Conservation (phyloP, 2,113 vertebrate genomes). For the Rhadina sibilatrix region DNA sequence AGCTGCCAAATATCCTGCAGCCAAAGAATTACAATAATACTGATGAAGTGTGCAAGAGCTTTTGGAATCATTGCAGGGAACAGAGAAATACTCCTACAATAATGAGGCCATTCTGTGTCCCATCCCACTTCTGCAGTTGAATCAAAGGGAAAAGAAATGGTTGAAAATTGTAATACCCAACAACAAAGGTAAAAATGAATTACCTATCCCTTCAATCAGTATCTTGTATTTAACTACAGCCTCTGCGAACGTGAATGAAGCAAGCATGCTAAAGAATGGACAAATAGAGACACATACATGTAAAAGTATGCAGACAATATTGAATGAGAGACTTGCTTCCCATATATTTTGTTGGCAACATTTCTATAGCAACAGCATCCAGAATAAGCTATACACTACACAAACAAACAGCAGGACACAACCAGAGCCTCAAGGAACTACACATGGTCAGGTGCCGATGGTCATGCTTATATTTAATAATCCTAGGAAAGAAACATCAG, state of each 20-base stretch:
- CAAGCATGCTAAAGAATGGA: slow-evolving; percentile 5
- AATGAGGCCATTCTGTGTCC: slow-evolving; percentile 80
- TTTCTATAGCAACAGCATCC: neutral
- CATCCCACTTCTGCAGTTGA: slow-evolving; percentile 64
- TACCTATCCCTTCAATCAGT: slow-evolving; percentile 56
- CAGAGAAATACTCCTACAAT: slow-evolving; percentile 83
- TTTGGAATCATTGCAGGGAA: slow-evolving; percentile 87
- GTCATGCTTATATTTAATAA: neutral
- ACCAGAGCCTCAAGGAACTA: neutral
- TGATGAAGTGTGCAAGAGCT: slow-evolving; percentile 89
- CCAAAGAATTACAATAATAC: slow-evolving; percentile 96
- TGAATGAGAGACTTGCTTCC: neutral
- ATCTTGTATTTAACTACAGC: slow-evolving; percentile 19
- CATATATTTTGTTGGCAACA: neutral
- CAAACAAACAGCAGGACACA: slow-evolving; percentile 10
- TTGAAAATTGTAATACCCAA: slow-evolving; percentile 54
- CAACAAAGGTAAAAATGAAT: slow-evolving; percentile 62
- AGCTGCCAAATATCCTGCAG: slow-evolving; percentile 96
- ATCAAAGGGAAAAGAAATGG: slow-evolving; percentile 64
- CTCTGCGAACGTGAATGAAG: slow-evolving; percentile 42
- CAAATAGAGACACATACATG: slow-evolving; percentile 35
- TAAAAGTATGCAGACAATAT: slow-evolving; percentile 34
- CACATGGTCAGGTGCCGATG: neutral
- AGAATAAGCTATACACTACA: neutral
- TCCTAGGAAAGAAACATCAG: neutral